Conservation (phyloP, 2,113 vertebrate genomes). For the Eurystomus gularis region DNA sequence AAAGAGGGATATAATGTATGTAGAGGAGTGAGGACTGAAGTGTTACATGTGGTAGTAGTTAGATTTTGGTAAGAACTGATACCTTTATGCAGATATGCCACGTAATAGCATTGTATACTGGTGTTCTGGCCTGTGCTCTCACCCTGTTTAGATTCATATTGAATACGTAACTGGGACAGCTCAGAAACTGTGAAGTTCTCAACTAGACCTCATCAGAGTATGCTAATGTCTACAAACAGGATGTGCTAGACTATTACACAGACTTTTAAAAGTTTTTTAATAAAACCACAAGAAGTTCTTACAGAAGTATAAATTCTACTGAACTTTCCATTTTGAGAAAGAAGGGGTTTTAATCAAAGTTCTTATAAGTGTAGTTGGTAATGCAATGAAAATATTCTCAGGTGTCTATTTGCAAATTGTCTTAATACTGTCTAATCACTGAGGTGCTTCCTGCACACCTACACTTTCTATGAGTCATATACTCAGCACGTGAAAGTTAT, state of each 20-base stretch:
- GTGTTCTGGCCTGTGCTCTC: neutral
- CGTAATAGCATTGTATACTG: rapidly evolving
- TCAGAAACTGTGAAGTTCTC: neutral
- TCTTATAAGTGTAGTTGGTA: neutral
- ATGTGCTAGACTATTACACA: neutral
- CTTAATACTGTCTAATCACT: neutral
- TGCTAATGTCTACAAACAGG: neutral
- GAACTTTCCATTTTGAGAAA: neutral
- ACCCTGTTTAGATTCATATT: neutral
- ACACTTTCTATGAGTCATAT: neutral
- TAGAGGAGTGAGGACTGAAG: neutral
- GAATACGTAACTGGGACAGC: neutral
- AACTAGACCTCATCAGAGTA: neutral
- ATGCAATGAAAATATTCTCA: neutral
- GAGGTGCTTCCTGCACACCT: neutral
- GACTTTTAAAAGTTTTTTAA: neutral
- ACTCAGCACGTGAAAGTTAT: neutral
- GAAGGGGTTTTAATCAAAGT: neutral
- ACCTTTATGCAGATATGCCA: neutral
- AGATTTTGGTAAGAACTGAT: neutral
- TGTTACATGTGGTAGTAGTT: neutral
- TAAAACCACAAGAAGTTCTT: neutral
- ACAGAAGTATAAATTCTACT: neutral
- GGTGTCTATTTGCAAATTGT: neutral
- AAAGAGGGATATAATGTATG: neutral